phyloP scores from a whole-genome alignment of 2,888 invertebrate species.

The Acrobasis consociella region DNA sequence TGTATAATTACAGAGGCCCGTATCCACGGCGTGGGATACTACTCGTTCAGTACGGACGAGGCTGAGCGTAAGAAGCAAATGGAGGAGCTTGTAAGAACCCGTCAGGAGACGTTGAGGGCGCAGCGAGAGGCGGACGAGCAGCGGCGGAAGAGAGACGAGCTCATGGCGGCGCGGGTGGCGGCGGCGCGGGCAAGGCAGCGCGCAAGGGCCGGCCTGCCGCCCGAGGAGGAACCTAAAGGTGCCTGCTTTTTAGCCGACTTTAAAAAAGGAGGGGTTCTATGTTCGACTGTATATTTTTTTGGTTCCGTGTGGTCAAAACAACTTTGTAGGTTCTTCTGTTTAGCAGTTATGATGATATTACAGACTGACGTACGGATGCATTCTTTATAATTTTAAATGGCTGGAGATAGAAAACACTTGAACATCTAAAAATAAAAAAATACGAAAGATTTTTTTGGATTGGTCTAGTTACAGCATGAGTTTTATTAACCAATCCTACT shows the following conservation, averaged over 20 bases:
- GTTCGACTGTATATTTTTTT: too few species aligned
- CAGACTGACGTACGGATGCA: too few species aligned
- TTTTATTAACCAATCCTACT: too few species aligned
- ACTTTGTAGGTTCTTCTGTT: too few species aligned
- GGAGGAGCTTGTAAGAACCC: constrained; percentile 86
- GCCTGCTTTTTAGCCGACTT: constrained; percentile 18
- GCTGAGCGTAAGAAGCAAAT: constrained; percentile 90
- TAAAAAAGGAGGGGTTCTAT: too few species aligned
- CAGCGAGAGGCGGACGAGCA: constrained; percentile 85
- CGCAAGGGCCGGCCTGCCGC: constrained; percentile 87
- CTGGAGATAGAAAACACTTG: too few species aligned
- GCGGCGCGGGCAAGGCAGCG: constrained; percentile 89
- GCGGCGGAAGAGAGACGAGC: constrained; percentile 84
- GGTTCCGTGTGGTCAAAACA: too few species aligned
- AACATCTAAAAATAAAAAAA: too few species aligned
- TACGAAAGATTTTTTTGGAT: too few species aligned
- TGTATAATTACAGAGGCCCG: constrained; percentile 87
- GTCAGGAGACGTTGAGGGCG: constrained; percentile 87
- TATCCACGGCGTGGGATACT: constrained; percentile 96
- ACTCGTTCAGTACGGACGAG: constrained; percentile 94
- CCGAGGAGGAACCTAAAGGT: constrained; percentile 83
- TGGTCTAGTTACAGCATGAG: too few species aligned
- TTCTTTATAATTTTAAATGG: too few species aligned
- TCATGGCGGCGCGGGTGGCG: constrained; percentile 86
- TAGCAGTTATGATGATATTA: too few species aligned